A percentile compares a stretch with the other conserved stretches of the same genome.
Conservation (phyloP, 2,797 vertebrate species). For the Gambelia wislizenii region DNA sequence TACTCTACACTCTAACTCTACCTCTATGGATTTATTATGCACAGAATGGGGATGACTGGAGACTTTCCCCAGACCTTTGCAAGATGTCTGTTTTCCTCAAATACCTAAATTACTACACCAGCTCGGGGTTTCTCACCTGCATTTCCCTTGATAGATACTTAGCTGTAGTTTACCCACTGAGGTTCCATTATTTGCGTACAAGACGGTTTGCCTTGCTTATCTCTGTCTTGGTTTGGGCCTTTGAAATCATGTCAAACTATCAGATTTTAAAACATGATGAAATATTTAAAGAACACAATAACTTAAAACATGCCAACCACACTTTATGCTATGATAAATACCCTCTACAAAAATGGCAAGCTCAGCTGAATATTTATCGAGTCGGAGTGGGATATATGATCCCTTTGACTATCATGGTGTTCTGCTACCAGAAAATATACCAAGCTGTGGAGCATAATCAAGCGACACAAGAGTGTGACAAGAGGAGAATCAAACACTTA, state of each 20-base stretch:
- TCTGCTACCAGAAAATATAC: constrained; percentile 84
- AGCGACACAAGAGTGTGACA: constrained; percentile 84
- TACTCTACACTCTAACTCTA: constrained; percentile 83
- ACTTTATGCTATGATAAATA: constrained; percentile 84
- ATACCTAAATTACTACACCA: constrained; percentile 90
- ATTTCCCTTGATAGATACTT: constrained; percentile 89
- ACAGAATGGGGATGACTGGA: constrained; percentile 82
- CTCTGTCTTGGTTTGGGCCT: constrained; percentile 81
- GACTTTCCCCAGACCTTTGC: constrained; percentile 75
- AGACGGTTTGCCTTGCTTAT: constrained; percentile 76
- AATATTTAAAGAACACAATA: constrained; percentile 65
- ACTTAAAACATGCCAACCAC: constrained; percentile 29
- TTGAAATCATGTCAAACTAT: constrained; percentile 81
- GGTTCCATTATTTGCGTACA: constrained; percentile 79
- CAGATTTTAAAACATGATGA: constrained; percentile 77
- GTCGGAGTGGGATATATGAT: constrained; percentile 82
- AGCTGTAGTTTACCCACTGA: constrained; percentile 88
- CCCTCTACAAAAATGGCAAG: constrained; percentile 76
- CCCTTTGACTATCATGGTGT: constrained; percentile 81
- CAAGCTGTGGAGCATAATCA: constrained; percentile 82
- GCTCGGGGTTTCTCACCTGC: constrained; percentile 87
- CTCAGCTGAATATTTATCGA: constrained; percentile 73
- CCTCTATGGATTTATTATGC: constrained; percentile 87
- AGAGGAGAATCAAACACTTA: constrained; percentile 81
- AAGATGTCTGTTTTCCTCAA: constrained; percentile 79